Conservation (phyloP, 2,113 vertebrate genomes). For the Petaurus breviceps region DNA sequence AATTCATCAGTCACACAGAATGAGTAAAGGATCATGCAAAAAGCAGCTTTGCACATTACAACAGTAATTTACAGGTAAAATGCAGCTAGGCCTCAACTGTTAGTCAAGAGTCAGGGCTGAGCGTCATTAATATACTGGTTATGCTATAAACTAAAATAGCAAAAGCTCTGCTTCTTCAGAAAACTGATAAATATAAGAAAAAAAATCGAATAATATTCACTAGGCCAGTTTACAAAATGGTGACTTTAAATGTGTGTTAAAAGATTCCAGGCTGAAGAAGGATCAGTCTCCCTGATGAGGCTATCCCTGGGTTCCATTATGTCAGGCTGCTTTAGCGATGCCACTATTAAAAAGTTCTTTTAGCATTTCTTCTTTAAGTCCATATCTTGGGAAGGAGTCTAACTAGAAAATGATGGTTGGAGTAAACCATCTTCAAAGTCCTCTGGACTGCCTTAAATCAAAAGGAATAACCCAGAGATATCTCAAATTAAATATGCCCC, state of each 20-base stretch:
- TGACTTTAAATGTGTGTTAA: constrained; percentile 22
- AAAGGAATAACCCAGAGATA: background rate
- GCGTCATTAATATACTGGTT: constrained; percentile 16
- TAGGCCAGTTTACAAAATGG: constrained; percentile 38
- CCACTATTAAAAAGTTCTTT: constrained; percentile 27
- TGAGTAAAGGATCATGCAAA: constrained; percentile 51
- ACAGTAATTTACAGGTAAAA: constrained; percentile 48
- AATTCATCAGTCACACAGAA: constrained; percentile 60
- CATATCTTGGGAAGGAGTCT: background rate
- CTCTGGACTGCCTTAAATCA: background rate
- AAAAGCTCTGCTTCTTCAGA: constrained; percentile 23
- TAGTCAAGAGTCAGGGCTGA: constrained; percentile 48
- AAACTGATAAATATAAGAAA: constrained; percentile 40
- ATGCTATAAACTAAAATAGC: constrained; percentile 33
- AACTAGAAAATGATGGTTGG: background rate
- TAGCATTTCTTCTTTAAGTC: background rate
- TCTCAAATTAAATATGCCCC: background rate
- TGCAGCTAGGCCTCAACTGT: constrained; percentile 40
- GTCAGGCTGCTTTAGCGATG: constrained; percentile 39
- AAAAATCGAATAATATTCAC: constrained; percentile 36
- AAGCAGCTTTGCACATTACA: constrained; percentile 27
- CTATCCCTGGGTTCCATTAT: background rate
- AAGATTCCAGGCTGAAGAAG: constrained; percentile 28
- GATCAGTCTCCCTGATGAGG: constrained; percentile 23
- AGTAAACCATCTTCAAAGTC: background rate